Base-by-base conservation (phyloP, 2,888 invertebrate genomes). In the Quadroppia sp. region DNA sequence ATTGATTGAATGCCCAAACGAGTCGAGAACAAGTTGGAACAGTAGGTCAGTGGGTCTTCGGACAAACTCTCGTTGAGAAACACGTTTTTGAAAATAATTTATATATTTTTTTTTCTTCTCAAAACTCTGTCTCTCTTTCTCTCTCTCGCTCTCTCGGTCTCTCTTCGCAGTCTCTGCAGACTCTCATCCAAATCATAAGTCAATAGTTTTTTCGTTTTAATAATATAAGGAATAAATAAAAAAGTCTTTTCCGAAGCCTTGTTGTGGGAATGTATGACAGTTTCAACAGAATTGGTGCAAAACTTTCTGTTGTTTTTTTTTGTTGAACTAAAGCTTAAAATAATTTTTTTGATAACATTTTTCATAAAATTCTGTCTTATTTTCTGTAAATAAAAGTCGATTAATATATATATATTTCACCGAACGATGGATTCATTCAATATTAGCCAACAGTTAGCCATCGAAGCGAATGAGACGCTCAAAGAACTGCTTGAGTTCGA, bases 401-500 rank as follows among this genome's bases (percentile, higher is more conserved):
- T 50, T 50, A n/a, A n/a, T 4, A 20, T n/a, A 4, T 36, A 36
- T 36, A 7, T 36, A 36, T 7, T 36, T 9, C 36, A 36, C 36
- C 20, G 25, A 69, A 23, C 28, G 1, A 73, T 73, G 69, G 73
- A 73, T 59, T 64, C 73, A 3, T 2, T 48, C 1, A 74, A 74
- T 42, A 70, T 74, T n/a, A 74, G 70, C n/a, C 73, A 73, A 48
- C 40, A 67, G 67, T 71, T 74, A 30, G 74, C 74, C 40, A 74
- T 74, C 25, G 70, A 74, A 56, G 74, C 74, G 25, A 74, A 74
- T 32, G 74, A 74, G 23, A 74, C 74, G 9, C 42, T 74, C 1
- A 74, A 74, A 59, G 74, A 74, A 25, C 69, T 74, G 20, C 45
- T 74, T 0, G 74, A 74, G 50, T 74, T 74, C 36, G 74, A 74